phyloP scores from a whole-genome alignment of 2,113 vertebrate genomes.

The Neotoma lepida region DNA sequence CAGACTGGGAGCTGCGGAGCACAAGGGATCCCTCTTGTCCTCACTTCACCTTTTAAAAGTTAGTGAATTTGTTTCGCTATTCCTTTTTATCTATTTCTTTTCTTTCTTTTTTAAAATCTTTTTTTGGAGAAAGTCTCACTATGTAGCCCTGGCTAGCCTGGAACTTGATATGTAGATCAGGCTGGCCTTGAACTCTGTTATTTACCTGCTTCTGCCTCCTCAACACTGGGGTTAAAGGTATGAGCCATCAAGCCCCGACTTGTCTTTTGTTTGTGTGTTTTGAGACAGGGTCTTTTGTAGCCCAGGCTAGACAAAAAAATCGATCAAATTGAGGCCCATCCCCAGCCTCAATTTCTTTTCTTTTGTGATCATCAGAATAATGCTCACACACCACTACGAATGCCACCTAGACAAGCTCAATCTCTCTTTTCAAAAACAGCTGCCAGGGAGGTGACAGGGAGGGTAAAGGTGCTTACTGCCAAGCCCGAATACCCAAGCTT shows the following conservation, averaged over 20 bases:
- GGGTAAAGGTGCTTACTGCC: neutral
- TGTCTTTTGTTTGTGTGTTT: neutral
- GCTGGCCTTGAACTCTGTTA: neutral
- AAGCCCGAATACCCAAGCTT: neutral
- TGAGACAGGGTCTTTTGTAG: neutral
- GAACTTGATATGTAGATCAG: too few species aligned
- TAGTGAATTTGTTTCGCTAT: neutral
- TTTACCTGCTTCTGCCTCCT: neutral
- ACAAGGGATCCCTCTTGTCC: conserved; percentile 34
- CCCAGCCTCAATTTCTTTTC: neutral
- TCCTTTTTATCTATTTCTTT: neutral
- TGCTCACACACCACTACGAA: neutral
- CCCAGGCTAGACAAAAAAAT: neutral
- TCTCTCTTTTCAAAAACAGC: conserved; percentile 2
- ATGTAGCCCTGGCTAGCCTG: neutral
- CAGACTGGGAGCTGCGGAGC: neutral
- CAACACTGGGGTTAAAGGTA: neutral
- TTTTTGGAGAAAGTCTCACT: neutral
- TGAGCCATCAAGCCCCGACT: fast-evolving
- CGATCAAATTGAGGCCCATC: neutral
- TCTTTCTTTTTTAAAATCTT: neutral
- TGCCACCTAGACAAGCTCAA: neutral
- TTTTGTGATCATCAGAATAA: neutral
- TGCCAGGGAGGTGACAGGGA: too few species aligned
- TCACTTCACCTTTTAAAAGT: neutral